Conservation (phyloP, 2,888 invertebrate species). For the Andrena fulva region DNA sequence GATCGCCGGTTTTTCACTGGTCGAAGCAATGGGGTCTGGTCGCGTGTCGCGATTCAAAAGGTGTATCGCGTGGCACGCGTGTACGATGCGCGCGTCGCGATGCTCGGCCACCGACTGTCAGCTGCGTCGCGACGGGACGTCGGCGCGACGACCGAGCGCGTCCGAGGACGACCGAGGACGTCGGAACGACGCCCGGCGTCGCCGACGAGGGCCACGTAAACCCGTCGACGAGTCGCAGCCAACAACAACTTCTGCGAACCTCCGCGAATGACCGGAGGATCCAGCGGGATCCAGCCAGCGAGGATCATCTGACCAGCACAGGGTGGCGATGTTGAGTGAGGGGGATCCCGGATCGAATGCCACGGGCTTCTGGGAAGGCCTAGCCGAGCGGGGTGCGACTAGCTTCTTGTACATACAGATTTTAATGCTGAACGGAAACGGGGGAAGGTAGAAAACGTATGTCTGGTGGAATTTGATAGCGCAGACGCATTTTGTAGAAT, state of each 20-base stretch:
- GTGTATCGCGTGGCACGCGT: conserved; percentile 26
- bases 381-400: too few species aligned
- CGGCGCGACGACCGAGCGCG: conserved; percentile 73
- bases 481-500: too few species aligned
- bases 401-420: too few species aligned
- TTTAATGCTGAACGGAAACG: too few species aligned
- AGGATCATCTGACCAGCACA: background rate
- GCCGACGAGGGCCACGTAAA: conserved; percentile 27
- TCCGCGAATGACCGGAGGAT: background rate
- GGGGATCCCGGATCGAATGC: too few species aligned
- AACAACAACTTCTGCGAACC: background rate
- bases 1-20: background rate
- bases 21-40: background rate
- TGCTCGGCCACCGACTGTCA: conserved; percentile 79
- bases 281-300: background rate
- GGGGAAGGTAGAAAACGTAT: too few species aligned
- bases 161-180: conserved; percentile 73
- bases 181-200: conserved; percentile 56
- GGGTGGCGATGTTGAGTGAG: background rate
- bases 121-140: conserved; percentile 66
- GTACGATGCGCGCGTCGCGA: conserved; percentile 76
- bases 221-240: background rate
- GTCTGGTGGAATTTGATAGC: too few species aligned
- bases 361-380: too few species aligned
- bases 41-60: conserved; percentile 8